Evolutionary conservation across 64 coral and sea anemone species (phyloP).

Genomic region (Montipora cactus): DNA sequence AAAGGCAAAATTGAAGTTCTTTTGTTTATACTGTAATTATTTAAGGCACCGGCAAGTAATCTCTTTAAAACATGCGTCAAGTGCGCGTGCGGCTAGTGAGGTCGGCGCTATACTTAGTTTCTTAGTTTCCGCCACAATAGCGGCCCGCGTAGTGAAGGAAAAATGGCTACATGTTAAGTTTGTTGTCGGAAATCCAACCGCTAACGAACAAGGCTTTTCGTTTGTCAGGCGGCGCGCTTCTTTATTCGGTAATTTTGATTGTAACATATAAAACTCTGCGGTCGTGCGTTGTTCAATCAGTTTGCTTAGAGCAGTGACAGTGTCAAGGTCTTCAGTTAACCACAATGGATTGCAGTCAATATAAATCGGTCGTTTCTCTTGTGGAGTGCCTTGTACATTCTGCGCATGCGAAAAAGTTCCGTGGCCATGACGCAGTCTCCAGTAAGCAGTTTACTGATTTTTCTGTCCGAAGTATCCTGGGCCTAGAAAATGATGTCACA

Average conservation of each 20-base stretch:
- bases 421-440: not conserved
- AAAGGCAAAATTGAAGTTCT: no score
- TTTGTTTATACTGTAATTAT: no score
- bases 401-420: not conserved
- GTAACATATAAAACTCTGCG: not conserved
- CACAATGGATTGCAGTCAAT: not conserved
- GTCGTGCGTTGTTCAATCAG: not conserved
- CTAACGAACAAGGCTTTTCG: not conserved
- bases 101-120: no score
- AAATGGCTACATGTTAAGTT: no score
- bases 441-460: not conserved
- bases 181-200: no score
- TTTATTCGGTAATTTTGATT: not conserved
- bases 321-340: not conserved
- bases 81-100: no score
- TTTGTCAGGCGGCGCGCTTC: not conserved
- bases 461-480: slow-evolving; percentile 3
- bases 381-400: not conserved
- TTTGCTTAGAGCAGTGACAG: not conserved
- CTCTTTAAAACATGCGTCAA: no score
- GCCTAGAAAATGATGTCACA: not conserved
- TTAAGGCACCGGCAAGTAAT: no score
- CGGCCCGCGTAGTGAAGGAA: no score
- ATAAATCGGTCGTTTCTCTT: not conserved
- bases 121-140: no score